Evolutionary conservation across 2,888 invertebrate species (phyloP).

Genomic region (Sialis lutaria): DNA sequence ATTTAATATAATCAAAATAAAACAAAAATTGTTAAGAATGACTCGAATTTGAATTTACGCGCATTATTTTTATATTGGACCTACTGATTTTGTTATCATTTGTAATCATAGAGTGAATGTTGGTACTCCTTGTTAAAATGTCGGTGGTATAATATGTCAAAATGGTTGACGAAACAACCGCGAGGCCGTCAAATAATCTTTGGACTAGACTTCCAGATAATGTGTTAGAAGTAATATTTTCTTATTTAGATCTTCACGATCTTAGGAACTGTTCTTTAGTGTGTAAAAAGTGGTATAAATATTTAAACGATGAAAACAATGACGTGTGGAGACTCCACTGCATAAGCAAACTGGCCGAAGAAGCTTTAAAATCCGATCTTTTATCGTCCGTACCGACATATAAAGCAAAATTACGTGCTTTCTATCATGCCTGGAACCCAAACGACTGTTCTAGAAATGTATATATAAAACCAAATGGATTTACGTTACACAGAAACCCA

Average conservation of each 20-base stretch:
- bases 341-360: slow-evolving; percentile 69
- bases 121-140: neutral
- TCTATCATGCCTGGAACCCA: slow-evolving; percentile 92
- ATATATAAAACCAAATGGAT: slow-evolving; percentile 91
- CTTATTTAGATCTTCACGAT: slow-evolving; percentile 74
- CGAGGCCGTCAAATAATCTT: slow-evolving; percentile 5
- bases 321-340: slow-evolving; percentile 91
- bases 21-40: neutral
- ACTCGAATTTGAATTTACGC: neutral
- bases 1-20: neutral
- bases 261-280: slow-evolving; percentile 78
- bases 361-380: slow-evolving; percentile 77
- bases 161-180: slow-evolving; percentile 7
- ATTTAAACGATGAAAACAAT: slow-evolving; percentile 82
- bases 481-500: slow-evolving; percentile 94
- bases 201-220: slow-evolving; percentile 40
- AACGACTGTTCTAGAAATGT: slow-evolving; percentile 94
- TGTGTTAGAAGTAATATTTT: slow-evolving; percentile 79
- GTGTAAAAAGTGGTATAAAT: slow-evolving; percentile 84
- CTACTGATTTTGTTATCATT: neutral
- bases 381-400: slow-evolving; percentile 75
- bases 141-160: slow-evolving; percentile 1
- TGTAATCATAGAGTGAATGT: neutral
- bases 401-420: slow-evolving; percentile 86
- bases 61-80: neutral